phyloP scores from a whole-genome alignment of 2,888 invertebrate species.

The Cheilosia variabilis region DNA sequence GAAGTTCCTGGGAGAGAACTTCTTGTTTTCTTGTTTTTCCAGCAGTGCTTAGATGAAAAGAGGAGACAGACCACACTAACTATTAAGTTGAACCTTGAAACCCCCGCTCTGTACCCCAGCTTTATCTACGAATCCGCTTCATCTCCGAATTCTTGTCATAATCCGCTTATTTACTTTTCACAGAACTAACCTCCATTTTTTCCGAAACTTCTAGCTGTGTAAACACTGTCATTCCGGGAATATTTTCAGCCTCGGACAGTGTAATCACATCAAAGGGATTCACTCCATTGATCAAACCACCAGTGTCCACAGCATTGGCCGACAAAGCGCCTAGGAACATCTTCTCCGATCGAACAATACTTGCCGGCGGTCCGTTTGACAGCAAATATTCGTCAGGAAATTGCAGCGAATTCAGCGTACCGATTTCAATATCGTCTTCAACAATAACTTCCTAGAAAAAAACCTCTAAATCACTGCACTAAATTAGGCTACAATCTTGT shows the following conservation, averaged over 20 bases:
- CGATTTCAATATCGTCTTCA: conserved; percentile 76
- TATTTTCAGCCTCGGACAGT: conserved; percentile 83
- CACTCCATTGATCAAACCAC: conserved; percentile 84
- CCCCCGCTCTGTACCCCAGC: no score
- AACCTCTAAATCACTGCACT: neutral
- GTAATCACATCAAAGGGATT: conserved; percentile 84
- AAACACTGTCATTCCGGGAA: conserved; percentile 84
- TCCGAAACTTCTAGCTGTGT: conserved; percentile 84
- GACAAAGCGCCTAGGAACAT: conserved; percentile 83
- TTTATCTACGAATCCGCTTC: no score
- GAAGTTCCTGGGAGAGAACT: no score
- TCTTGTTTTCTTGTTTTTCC: no score
- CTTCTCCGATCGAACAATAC: conserved; percentile 84
- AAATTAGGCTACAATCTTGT: no score
- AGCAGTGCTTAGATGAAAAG: no score
- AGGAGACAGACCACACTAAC: no score
- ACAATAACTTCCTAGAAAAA: conserved; percentile 80
- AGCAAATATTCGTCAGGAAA: conserved; percentile 85
- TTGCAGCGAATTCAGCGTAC: conserved; percentile 83
- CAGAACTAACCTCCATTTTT: conserved; percentile 82
- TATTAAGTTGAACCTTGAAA: no score
- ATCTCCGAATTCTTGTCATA: no score
- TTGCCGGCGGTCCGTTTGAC: conserved; percentile 79
- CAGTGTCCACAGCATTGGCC: conserved; percentile 81
- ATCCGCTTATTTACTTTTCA: neutral